Evolutionary conservation across 2,113 vertebrate genomes (phyloP).

Genomic region (Sylvietta virens): DNA sequence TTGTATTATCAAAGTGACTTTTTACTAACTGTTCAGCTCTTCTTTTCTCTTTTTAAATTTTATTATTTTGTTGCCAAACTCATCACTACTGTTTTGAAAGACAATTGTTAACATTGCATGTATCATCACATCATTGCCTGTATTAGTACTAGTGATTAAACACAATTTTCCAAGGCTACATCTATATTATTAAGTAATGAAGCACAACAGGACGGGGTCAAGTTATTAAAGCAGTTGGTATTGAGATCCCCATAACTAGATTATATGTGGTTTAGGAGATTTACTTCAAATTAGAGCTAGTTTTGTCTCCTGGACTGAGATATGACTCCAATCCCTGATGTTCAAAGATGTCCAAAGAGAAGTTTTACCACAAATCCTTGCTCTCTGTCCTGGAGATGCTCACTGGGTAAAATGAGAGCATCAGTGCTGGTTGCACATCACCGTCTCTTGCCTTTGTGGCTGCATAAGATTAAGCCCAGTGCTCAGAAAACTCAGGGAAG

Average conservation of each 20-base stretch:
- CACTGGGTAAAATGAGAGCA: not conserved
- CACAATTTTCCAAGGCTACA: not conserved
- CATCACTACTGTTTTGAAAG: not conserved
- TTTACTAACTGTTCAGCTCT: not conserved
- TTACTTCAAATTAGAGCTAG: not conserved
- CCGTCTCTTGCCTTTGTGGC: not conserved
- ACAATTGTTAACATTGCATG: not conserved
- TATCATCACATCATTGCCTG: not conserved
- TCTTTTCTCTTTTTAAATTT: not conserved
- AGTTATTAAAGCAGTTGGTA: not conserved
- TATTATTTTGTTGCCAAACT: not conserved
- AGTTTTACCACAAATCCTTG: not conserved
- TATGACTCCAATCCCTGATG: accelerated
- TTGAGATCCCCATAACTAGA: not conserved
- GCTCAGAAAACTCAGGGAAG: not conserved
- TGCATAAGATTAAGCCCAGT: not conserved
- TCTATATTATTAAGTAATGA: not conserved
- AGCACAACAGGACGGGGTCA: not conserved
- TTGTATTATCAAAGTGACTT: not conserved
- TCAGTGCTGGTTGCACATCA: not conserved
- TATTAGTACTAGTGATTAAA: not conserved
- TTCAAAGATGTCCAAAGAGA: not conserved
- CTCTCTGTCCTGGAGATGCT: not conserved
- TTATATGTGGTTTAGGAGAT: not conserved
- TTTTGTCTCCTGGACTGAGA: not conserved